phyloP scores from a whole-genome alignment of 1,140 invertebrate species.

The Araneus ventricosus region DNA sequence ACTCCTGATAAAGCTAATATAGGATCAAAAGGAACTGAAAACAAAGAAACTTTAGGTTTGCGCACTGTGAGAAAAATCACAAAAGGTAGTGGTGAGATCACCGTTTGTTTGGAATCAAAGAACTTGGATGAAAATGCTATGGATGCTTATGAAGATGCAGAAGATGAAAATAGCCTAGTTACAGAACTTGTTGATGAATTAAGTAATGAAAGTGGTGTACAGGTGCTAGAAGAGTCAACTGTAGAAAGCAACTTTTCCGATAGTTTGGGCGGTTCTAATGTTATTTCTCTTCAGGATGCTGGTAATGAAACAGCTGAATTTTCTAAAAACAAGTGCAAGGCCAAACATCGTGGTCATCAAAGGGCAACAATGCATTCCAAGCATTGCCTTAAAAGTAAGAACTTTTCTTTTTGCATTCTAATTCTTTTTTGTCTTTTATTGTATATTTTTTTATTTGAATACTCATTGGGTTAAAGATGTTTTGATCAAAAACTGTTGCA shows the following conservation, averaged over 20 bases:
- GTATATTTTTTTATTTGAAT: too few relatives aligned
- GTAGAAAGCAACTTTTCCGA: background rate
- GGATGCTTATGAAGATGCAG: background rate
- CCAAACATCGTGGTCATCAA: conserved; percentile 13
- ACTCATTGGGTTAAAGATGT: too few relatives aligned
- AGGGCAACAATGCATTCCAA: conserved; percentile 45
- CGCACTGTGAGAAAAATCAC: background rate
- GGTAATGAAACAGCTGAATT: background rate
- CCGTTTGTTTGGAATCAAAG: background rate
- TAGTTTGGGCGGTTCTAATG: background rate
- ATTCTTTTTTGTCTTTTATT: too few relatives aligned
- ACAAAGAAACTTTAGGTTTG: background rate
- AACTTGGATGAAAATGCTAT: background rate
- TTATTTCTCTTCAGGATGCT: background rate
- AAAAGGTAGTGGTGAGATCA: background rate
- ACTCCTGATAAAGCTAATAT: background rate
- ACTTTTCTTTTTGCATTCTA: background rate
- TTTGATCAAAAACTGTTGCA: too few relatives aligned
- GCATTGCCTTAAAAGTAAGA: conserved; percentile 58
- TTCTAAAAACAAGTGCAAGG: background rate
- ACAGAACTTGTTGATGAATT: background rate
- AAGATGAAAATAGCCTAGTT: background rate
- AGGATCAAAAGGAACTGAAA: background rate
- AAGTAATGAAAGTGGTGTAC: background rate
- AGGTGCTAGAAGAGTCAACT: background rate